Evolutionary conservation across 2,888 invertebrate species (phyloP), one percentile per base, ranked within the genome.

Genomic region (Atrina japonica): DNA sequence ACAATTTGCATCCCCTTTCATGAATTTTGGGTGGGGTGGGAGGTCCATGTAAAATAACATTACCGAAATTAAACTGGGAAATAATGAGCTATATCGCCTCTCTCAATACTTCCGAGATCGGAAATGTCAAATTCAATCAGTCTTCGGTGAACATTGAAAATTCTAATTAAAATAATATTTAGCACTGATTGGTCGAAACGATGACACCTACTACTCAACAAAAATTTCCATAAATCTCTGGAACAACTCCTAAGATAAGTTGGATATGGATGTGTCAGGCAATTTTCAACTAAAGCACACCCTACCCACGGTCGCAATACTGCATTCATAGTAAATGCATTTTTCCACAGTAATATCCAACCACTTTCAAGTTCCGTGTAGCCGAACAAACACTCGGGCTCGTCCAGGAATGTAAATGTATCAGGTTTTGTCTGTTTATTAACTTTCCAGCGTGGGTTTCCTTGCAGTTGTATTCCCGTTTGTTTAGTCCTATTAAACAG

Each of bases 171-270:
- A 18, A 79, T 45, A 30, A 79, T 68, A 25, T 73, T 72, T 11
- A 79, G 52, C 25, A 79, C 74, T 18, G 79, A 71, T 40, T 79
- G 79, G 59, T 79, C 79, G 30, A 77, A 79, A 16, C 79, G 60
- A 60, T 79, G 79, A 53, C 79, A 79, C 11, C 73, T 56, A 5
- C 75, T 49, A 11, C 25, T 52, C 23, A 52, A 11, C 5, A 61
- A 25, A 35, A 53, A 47, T 30, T 68, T 53, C 55, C 55, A 55
- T 9, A 55, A 16, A 43, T 60, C 61, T 11, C 25, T 45, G 2
- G 61, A 47, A 25, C 68, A 68, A n/a, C 55, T 30, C 7, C 40
- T 53, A 23, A 55, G 27, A n/a, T 11, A 55, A n/a, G n/a, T 21
- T 7, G 68, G 58, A 11, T 40, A 58, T 1, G 63, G 58, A 29